These are phyloP conservation scores for Sanderia malayensis DNA, from an alignment of 30 jellyfish, hydroid and myxozoan genomes.

Conservation along the genomic window DNA sequence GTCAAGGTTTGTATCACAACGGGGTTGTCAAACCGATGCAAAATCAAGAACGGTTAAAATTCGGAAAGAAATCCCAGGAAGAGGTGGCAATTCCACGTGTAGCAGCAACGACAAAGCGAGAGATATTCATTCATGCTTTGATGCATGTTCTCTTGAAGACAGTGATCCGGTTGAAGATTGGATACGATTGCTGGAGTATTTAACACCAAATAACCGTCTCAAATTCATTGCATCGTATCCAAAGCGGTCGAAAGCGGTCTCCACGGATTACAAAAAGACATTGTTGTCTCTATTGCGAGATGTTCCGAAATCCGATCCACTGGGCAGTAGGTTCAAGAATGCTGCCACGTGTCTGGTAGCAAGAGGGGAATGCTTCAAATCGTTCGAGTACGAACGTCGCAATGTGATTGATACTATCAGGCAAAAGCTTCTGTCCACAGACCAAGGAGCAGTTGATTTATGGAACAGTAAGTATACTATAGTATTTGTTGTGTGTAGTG, in stretches of 20 bases:
- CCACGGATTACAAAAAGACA: constrained; percentile 22
- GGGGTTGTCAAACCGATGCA: background rate
- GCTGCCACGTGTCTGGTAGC: constrained; percentile 25
- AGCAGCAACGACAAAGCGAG: background rate
- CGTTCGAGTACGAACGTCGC: constrained; percentile 11
- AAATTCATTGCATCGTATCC: constrained; percentile 37
- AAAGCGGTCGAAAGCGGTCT: constrained; percentile 25
- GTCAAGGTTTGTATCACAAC: background rate
- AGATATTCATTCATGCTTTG: background rate
- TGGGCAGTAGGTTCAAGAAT: constrained; percentile 20
- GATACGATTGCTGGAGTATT: background rate
- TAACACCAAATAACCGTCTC: constrained; percentile 3
- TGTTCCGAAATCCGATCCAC: background rate
- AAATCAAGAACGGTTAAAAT: background rate
- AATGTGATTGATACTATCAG: constrained; percentile 4
- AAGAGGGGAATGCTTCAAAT: constrained; percentile 42
- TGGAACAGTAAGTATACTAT: constrained; percentile 35
- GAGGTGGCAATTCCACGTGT: background rate
- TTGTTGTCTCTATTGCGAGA: constrained; percentile 9
- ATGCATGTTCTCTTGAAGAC: background rate
- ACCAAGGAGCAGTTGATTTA: background rate
- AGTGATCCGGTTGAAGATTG: background rate
- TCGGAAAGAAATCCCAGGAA: background rate
- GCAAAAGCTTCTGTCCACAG: background rate
- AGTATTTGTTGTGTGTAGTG: too few species aligned